A percentile compares a stretch with the other conserved stretches of the same genome.
These are phyloP conservation scores for Puntigrus tetrazona DNA, from an alignment of 2,113 vertebrate genomes.

Conservation along the genomic window DNA sequence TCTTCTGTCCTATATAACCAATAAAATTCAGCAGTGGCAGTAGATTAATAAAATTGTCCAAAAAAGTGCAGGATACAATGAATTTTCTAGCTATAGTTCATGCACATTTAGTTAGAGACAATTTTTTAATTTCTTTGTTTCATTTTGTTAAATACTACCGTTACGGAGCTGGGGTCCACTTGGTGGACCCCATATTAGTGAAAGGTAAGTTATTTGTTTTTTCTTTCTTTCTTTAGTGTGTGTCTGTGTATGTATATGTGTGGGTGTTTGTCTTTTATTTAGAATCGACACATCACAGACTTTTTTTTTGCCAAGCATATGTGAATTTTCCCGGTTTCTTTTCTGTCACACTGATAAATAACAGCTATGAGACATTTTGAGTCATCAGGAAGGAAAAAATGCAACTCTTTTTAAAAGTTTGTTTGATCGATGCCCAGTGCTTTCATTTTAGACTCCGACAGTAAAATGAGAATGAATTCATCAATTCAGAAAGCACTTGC, in stretches of 20 bases:
- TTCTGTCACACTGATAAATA: constrained; percentile 4
- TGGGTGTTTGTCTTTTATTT: constrained; percentile 10
- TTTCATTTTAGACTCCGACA: not conserved
- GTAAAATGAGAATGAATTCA: constrained; percentile 15
- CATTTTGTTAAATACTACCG: constrained; percentile 73
- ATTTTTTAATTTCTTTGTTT: constrained; percentile 70
- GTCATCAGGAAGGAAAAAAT: not conserved
- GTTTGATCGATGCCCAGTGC: not conserved
- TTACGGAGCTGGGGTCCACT: constrained; percentile 72
- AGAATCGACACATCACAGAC: not conserved
- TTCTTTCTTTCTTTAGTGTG: constrained; percentile 21
- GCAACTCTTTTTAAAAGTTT: not conserved
- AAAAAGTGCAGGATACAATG: not conserved
- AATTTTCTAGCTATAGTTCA: constrained; percentile 45
- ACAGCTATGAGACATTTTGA: not conserved
- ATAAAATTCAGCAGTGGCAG: not conserved
- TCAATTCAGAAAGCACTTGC: constrained; percentile 17
- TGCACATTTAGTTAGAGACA: constrained; percentile 27
- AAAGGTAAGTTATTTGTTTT: constrained; percentile 72
- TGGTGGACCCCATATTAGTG: constrained; percentile 71
- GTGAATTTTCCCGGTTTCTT: not conserved
- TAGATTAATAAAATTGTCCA: not conserved
- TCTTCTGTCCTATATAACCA: not conserved
- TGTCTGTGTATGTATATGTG: constrained; percentile 39
- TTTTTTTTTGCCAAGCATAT: not conserved